A percentile compares a stretch with the other conserved stretches of the same genome.
Conservation (phyloP, 2,113 vertebrate species). For the Gymnogyps californianus region DNA sequence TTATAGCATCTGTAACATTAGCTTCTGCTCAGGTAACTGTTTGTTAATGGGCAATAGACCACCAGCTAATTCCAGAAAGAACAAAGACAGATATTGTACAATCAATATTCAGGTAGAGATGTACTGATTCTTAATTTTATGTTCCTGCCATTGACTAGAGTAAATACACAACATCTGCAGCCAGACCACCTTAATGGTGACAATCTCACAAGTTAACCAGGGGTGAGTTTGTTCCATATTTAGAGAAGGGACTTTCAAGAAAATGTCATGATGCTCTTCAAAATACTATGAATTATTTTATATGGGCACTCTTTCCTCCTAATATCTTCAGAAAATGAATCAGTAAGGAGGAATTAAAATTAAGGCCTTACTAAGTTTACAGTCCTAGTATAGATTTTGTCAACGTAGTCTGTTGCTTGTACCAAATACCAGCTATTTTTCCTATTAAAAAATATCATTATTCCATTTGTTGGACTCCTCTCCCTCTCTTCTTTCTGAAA, state of each 20-base stretch:
- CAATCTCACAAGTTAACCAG: not conserved
- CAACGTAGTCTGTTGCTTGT: not conserved
- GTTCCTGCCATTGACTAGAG: not conserved
- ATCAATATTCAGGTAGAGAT: constrained; percentile 13
- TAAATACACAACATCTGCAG: not conserved
- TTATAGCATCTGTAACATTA: constrained; percentile 17
- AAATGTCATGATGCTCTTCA: not conserved
- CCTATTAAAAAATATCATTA: not conserved
- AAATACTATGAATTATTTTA: not conserved
- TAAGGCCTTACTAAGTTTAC: not conserved
- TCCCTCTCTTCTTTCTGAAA: not conserved
- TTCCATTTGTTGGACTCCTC: not conserved
- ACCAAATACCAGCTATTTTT: not conserved
- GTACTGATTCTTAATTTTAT: not conserved
- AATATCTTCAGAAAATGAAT: not conserved
- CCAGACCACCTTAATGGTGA: not conserved
- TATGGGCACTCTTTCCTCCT: not conserved
- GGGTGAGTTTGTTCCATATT: not conserved
- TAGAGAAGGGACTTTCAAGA: not conserved
- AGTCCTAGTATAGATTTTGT: not conserved
- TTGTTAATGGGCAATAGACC: constrained; percentile 25
- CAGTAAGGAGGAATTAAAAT: not conserved
- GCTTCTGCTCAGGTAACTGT: constrained; percentile 3
- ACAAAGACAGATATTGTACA: not conserved
- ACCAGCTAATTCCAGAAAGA: constrained; percentile 19